A percentile compares a stretch with the other conserved stretches of the same genome.
Conservation (phyloP, 2,888 invertebrate genomes). For the Halictus quadricinctus region DNA sequence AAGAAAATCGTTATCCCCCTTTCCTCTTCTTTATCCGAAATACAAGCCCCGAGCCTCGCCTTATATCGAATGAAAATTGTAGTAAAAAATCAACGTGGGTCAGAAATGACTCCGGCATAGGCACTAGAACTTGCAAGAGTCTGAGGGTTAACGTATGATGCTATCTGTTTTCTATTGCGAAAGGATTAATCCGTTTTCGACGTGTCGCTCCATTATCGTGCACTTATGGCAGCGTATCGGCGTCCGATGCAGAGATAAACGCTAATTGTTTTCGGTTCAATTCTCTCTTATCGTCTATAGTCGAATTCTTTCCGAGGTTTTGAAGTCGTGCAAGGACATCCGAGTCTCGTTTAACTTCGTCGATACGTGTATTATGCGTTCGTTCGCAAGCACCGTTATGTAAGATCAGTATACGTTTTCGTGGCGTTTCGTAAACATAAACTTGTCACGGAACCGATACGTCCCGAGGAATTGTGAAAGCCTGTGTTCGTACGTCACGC, state of each 20-base stretch:
- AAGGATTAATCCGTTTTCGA: neutral
- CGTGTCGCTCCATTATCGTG: neutral
- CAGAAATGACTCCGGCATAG: too few species aligned
- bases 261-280: neutral
- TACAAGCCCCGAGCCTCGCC: too few species aligned
- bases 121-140: too few species aligned
- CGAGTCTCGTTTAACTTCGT: neutral
- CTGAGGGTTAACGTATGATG: too few species aligned
- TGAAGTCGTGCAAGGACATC: neutral
- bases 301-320: neutral
- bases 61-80: too few species aligned
- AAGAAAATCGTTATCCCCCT: too few species aligned
- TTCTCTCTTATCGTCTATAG: neutral
- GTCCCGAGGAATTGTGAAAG: neutral
- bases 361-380: neutral
- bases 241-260: neutral
- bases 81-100: too few species aligned
- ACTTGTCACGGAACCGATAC: neutral
- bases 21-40: too few species aligned
- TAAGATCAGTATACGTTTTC: conserved; percentile 6
- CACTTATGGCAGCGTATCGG: neutral
- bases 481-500: too few species aligned
- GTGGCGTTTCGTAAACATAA: neutral
- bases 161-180: too few species aligned
- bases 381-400: neutral